Evolutionary conservation across 2,797 vertebrate genomes (phyloP), one percentile per base, ranked within the genome.

Genomic region (Myotis myotis): DNA sequence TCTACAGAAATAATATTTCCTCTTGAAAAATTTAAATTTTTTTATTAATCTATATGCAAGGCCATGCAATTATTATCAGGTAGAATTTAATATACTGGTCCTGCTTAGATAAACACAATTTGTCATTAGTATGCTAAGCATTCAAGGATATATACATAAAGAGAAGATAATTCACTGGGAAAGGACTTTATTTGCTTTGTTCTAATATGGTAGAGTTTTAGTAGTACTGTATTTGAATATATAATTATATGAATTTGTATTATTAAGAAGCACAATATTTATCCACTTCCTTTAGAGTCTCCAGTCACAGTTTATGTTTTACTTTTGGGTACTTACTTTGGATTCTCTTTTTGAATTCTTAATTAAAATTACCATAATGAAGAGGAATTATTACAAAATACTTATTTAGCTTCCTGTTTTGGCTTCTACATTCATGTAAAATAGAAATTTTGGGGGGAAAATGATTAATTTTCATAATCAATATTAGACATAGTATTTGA

Each of bases 41-140:
- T 55, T 62, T 44, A 66, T 91, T 96, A 87, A 76, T 38, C 53
- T 94, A 72, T 74, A 78, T 62, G 0, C 74, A 78, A 82, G 33
- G 3, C 4, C 11, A 78, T 64, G 84, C 47, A 92, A 22, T 41
- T 49, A 51, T 60, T 57, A 38, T 49, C 51, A 87, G 72, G 89
- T 91, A 66, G 22, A 94, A 93, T 89, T 95, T 96, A 84, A 33
- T 85, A 62, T 96, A 96, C 57, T 92, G 66, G 84, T 95, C 68
- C 82, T 87, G 95, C 62, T 94, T 90, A 51, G 72, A 78, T 96
- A 95, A 97, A 95, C 23, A 76, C 30, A 78, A 66, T 91, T 96
- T 94, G 86, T 49, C 92, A 97, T 62, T 95, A 93, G 78, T 94
- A 47, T 93, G 20, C 75, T 76, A 74, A 94, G 64, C 41, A 97